Base-by-base conservation (phyloP, 2,797 vertebrate species). In the Anolis apletophallus region DNA sequence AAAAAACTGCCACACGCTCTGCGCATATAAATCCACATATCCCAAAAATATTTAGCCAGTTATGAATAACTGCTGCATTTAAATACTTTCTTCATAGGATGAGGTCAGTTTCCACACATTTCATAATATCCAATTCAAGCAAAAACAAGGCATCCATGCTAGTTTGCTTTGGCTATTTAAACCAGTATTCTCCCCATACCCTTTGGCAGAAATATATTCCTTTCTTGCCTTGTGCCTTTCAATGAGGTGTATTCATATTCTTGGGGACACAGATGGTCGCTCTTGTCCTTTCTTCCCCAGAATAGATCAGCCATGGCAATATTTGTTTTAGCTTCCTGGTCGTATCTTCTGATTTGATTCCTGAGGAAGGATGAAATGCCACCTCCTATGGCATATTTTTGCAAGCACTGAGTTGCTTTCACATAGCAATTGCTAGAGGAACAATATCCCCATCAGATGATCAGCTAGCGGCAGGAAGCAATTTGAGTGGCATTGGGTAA, bases 391-490 rank as follows among this genome's bases (percentile, higher is more conserved):
- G 93, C 93, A 80, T 88, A 73, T 89, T 91, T 76, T 86, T 75
- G 1, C 78, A 81, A 86, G 40, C 46, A 90, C 85, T 81, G 87
- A n/a, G 84, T 79, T 87, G 93, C 83, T 92, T 88, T 87, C 84
- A 69, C 81, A 78, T 67, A 57, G 85, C 91, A 94, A 89, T 14
- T 64, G 50, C 84, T 64, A 36, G 73, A 46, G 17, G 90, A 94
- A 92, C 93, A 94, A 94, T 91, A 87, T 87, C 46, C 32, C 93
- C 93, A 86, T 95, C 95, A 95, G 88, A 94, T 91, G 91, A 94
- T 92, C 88, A 88, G 81, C 88, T 88, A 88, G 90, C 82, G 64
- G 87, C 93, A 92, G 91, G 90, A 92, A 94, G 89, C 90, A 90
- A 92, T 95, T 91, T 92, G 87, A 86, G 91, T 92, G 89, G 88